Percentiles rank a stretch among this genome's conserved stretches.
Conservation (phyloP, 2,797 vertebrate species). For the Sciurus carolinensis region DNA sequence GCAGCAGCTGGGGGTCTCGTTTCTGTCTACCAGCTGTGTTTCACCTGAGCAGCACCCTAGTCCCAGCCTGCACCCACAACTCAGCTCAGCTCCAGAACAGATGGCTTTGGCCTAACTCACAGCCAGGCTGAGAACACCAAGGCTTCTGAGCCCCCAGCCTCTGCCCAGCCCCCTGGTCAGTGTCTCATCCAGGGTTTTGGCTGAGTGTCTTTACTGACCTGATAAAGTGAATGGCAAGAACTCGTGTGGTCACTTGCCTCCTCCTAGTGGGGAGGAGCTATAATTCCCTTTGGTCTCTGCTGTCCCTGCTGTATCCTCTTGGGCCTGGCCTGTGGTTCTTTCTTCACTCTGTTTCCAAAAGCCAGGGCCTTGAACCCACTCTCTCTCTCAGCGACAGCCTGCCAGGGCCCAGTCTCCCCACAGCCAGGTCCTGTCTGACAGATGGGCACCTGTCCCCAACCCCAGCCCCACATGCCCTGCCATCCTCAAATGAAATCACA, state of each 20-base stretch:
- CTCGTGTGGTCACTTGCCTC: slow-evolving; percentile 45
- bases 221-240: slow-evolving; percentile 70
- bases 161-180: too few relatives aligned
- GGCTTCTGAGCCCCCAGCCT: neutral
- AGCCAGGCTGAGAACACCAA: neutral
- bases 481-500: slow-evolving; percentile 40
- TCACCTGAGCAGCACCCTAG: neutral
- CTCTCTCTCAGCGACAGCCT: neutral
- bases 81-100: neutral
- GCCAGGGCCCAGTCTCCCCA: neutral
- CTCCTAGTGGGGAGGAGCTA: slow-evolving; percentile 32
- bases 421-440: too few relatives aligned
- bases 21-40: neutral
- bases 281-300: neutral
- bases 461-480: slow-evolving; percentile 14
- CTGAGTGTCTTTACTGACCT: slow-evolving; percentile 44
- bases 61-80: neutral
- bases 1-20: rapidly evolving
- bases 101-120: slow-evolving; percentile 12
- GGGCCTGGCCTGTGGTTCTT: neutral
- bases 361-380: neutral
- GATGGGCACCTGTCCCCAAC: slow-evolving; percentile 40
- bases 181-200: too few relatives aligned
- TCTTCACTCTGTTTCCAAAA: neutral
- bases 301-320: neutral